These are phyloP conservation scores for Anas platyrhynchos DNA, from an alignment of 2,113 vertebrate species.

Conservation along the genomic window DNA sequence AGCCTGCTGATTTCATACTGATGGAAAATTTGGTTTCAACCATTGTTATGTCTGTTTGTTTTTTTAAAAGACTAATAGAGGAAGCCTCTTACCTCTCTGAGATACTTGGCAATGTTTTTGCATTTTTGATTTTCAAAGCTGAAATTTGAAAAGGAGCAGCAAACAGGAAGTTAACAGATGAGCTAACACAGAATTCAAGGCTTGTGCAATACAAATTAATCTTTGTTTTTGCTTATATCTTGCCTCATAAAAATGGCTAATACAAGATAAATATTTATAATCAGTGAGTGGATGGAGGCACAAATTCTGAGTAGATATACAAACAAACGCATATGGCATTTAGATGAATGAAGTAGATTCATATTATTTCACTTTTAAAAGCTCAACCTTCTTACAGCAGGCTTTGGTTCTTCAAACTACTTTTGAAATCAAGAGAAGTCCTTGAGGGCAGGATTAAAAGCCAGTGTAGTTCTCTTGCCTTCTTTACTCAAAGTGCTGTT, in stretches of 20 bases:
- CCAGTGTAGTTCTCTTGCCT: background rate
- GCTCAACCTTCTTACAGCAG: background rate
- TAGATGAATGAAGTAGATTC: background rate
- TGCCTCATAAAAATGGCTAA: background rate
- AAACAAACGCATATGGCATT: background rate
- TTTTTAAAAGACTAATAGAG: background rate
- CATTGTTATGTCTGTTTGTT: background rate
- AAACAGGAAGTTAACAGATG: background rate
- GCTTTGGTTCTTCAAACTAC: background rate
- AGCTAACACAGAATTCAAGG: background rate
- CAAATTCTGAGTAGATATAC: background rate
- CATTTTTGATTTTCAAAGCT: background rate
- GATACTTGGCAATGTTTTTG: background rate
- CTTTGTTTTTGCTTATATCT: background rate
- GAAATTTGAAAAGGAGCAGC: background rate
- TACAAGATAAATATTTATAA: background rate
- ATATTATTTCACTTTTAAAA: background rate
- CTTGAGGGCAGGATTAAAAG: background rate
- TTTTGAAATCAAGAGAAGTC: background rate
- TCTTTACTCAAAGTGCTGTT: background rate
- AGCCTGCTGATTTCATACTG: background rate
- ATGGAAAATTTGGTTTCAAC: conserved; percentile 10
- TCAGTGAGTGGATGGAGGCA: background rate
- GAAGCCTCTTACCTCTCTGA: background rate
- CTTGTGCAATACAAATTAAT: background rate